Evolutionary conservation across 2,113 vertebrate species (phyloP).

Genomic region (Muntiacus reevesi): DNA sequence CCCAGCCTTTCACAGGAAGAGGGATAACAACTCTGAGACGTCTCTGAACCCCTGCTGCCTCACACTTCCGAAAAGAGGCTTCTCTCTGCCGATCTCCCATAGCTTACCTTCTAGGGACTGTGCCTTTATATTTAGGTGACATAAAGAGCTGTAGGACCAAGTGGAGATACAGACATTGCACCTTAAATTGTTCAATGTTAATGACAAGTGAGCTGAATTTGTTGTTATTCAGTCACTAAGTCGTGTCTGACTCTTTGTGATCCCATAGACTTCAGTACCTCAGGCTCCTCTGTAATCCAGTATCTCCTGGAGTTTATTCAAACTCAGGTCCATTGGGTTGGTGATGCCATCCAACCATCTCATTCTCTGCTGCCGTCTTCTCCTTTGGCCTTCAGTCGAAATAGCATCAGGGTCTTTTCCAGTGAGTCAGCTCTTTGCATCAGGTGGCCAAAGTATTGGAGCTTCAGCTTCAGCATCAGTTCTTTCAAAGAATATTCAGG

Average conservation of each 20-base stretch:
- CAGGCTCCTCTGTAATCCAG: background rate
- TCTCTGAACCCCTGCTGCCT: background rate
- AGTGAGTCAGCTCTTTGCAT: background rate
- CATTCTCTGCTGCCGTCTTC: background rate
- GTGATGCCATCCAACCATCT: background rate
- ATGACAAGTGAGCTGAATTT: background rate
- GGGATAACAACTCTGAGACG: background rate
- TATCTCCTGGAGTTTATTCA: background rate
- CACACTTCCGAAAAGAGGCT: conserved; percentile 56
- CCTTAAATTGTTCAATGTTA: background rate
- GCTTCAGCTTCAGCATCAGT: background rate
- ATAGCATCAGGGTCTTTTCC: background rate
- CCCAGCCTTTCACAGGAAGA: fast-evolving
- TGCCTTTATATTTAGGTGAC: background rate
- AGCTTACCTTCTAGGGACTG: background rate
- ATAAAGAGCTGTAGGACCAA: conserved; percentile 50
- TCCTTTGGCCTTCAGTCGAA: background rate
- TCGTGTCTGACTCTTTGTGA: background rate
- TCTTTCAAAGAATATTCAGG: background rate
- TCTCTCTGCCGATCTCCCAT: background rate
- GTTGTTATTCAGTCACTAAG: background rate
- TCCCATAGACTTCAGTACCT: background rate
- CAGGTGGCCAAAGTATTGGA: background rate
- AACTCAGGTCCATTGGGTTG: background rate
- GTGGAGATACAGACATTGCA: conserved; percentile 39